Base-by-base conservation (phyloP, 1,140 invertebrate genomes). In the Proctacanthus coquilletti region DNA sequence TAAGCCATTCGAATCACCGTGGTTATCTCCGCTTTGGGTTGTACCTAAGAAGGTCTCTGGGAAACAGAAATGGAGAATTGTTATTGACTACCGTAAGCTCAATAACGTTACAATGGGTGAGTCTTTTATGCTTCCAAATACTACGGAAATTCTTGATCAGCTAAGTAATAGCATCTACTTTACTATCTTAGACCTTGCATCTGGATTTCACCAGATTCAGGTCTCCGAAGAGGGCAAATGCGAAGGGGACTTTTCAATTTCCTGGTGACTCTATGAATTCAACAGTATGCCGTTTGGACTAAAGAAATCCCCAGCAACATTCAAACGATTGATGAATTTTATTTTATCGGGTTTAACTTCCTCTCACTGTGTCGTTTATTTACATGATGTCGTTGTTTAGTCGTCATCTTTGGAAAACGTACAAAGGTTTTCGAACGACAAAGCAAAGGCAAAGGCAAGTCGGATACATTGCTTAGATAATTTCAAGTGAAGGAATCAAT, bases 141-240 rank as follows among this genome's bases (percentile, higher is more conserved):
- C 71, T 27, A 53, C 56, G 14, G 56, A 66, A 13, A 53, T 54
- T 14, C 41, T 72, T 5, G 52, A 63, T 37, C 43, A 47, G 18
- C 36, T 74, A 32, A 52, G 49, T 4, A 51, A 48, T 5, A 42
- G 50, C 4, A 51, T 47, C 29, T 65, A 56, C 37, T 68, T 70
- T 42, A 49, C 50, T 4, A 50, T 49, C 0, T 37, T 71, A 4
- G 65, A 72, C 46, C 33, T 68, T 9, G 44, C 44, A 0, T 53
- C 45, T 36, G 68, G 68, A 6, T 73, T 64, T 46, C 63, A 60
- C 45, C 67, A 73, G 46, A 53, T 72, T 10, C 36, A 45, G 8
- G 42, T 70, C 5, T 41, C 54, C 14, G 20, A 39, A 21, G 25
- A 56, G 11, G 52, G 57, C 39, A 47, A 19, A 18, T 18, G 43